phyloP scores from a whole-genome alignment of 2,113 vertebrate genomes.

The Stigmatopora nigra region DNA sequence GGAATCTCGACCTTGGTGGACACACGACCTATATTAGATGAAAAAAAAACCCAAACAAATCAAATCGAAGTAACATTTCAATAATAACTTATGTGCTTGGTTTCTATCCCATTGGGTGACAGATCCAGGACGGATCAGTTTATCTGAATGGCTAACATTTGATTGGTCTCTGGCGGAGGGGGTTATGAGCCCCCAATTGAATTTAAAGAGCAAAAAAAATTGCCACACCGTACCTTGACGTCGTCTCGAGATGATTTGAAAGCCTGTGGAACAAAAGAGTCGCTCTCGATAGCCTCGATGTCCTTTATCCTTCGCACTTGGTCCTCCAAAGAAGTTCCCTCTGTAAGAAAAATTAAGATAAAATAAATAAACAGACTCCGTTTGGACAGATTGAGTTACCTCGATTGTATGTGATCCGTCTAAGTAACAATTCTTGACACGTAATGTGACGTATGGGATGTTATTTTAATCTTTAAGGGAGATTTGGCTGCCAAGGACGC shows the following conservation, averaged over 20 bases:
- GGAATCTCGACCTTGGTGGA: slow-evolving; percentile 40
- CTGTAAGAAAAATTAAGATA: slow-evolving; percentile 66
- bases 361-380: slow-evolving; percentile 32
- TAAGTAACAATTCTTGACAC: slow-evolving; percentile 51
- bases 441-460: slow-evolving; percentile 49
- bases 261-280: slow-evolving; percentile 90
- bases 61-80: slow-evolving; percentile 61
- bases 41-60: slow-evolving; percentile 55
- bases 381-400: slow-evolving; percentile 25
- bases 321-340: slow-evolving; percentile 82
- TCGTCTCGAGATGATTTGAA: slow-evolving; percentile 92
- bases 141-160: slow-evolving; percentile 68
- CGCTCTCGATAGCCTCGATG: slow-evolving; percentile 94
- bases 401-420: slow-evolving; percentile 35
- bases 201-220: slow-evolving; percentile 62
- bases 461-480: slow-evolving; percentile 45
- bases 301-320: slow-evolving; percentile 94
- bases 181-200: slow-evolving; percentile 67
- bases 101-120: slow-evolving; percentile 18
- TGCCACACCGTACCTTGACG: slow-evolving; percentile 78
- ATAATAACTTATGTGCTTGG: slow-evolving; percentile 64
- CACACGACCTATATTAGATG: slow-evolving; percentile 35
- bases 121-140: background rate
- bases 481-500: slow-evolving; percentile 54
- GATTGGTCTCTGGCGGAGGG: slow-evolving; percentile 59